Conservation (phyloP, 92 coral and sea anemone species). For the Parazoanthus swiftii region DNA sequence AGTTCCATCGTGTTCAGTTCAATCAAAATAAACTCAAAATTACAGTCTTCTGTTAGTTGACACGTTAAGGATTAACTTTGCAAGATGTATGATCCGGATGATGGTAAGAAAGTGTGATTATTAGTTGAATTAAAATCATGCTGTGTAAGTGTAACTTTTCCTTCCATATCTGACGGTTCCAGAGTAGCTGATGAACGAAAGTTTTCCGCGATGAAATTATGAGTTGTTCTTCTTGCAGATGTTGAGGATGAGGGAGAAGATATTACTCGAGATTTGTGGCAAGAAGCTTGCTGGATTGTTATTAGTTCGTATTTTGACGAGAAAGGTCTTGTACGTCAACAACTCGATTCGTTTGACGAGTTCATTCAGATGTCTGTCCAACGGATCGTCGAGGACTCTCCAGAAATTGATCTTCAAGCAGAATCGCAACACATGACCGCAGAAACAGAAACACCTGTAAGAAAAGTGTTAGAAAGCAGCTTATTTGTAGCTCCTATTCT, state of each 20-base stretch:
- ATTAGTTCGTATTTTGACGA: constrained; percentile 99
- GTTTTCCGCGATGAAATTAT: too few species aligned
- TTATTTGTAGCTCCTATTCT: too few species aligned
- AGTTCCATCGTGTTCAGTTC: neutral
- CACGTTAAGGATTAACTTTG: neutral
- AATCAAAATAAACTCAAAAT: neutral
- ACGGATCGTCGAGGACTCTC: constrained; percentile 97
- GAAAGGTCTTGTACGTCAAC: constrained; percentile 98
- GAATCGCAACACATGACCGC: constrained; percentile 99
- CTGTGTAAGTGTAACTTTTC: too few species aligned
- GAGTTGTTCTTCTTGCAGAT: constrained; percentile 31
- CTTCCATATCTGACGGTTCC: neutral
- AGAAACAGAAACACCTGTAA: constrained; percentile 93
- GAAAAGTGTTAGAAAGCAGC: neutral
- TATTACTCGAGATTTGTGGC: constrained; percentile 97
- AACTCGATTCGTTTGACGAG: constrained; percentile 97
- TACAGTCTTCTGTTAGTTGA: neutral
- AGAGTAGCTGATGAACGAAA: neutral
- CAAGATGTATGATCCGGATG: constrained; percentile 92
- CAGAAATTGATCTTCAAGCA: constrained; percentile 96
- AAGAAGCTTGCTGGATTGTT: constrained; percentile 99
- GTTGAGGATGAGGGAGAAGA: constrained; percentile 98
- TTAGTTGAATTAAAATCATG: neutral
- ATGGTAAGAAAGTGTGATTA: constrained; percentile 67
- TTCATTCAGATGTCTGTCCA: constrained; percentile 99